phyloP scores from a whole-genome alignment of 2,113 vertebrate species.

The Psettodes erumei region DNA sequence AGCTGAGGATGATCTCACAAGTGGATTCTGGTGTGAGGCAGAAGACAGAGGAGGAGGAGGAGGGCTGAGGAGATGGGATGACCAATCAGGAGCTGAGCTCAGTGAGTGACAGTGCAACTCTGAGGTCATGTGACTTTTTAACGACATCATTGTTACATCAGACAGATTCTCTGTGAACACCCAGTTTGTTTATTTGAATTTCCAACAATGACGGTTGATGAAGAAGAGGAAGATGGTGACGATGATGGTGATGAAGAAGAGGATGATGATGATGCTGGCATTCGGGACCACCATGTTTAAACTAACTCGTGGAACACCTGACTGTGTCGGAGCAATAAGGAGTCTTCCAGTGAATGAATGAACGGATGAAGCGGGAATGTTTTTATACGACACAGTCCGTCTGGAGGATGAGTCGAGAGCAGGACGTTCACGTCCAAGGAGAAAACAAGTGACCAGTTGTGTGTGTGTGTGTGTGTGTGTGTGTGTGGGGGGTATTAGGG shows the following conservation, averaged over 20 bases:
- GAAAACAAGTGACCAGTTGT: too few relatives aligned
- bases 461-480: too few relatives aligned
- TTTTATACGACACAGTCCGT: too few relatives aligned
- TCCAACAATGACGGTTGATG: too few relatives aligned
- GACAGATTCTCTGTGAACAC: neutral
- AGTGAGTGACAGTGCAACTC: neutral
- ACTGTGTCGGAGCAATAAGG: conserved; percentile 35
- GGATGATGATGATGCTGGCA: neutral
- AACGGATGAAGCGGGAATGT: neutral
- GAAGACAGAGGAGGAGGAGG: conserved; percentile 4
- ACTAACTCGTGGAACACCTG: neutral
- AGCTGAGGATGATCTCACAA: conserved; percentile 51
- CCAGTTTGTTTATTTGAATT: too few relatives aligned
- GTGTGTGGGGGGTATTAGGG: too few relatives aligned
- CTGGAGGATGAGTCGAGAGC: neutral
- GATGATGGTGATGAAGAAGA: neutral
- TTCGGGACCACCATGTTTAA: too few relatives aligned
- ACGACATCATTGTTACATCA: neutral
- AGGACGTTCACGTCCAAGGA: too few relatives aligned
- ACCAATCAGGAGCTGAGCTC: conserved; percentile 9
- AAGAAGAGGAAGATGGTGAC: too few relatives aligned
- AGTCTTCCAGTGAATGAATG: conserved; percentile 49
- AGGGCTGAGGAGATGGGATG: neutral
- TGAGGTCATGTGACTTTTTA: conserved; percentile 7
- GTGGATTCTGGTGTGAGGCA: conserved; percentile 6